Base-by-base conservation (phyloP, 2,113 vertebrate species). In the Alectura lathami region DNA sequence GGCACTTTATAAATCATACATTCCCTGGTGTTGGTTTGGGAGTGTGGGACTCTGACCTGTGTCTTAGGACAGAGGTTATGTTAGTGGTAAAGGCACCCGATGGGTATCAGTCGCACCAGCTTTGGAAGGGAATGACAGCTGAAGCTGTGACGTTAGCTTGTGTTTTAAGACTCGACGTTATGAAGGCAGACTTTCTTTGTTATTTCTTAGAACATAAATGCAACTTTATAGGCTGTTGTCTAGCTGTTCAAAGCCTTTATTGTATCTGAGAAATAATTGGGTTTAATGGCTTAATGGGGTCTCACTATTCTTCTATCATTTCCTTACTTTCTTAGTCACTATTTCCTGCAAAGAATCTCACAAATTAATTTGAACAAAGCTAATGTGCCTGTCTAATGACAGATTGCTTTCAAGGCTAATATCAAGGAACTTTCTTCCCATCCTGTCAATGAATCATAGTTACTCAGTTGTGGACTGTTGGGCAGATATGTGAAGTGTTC, bases 91-190 rank as follows among this genome's bases (percentile, higher is more conserved):
- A 86, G 76, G 95, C 89, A 54, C 56, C 30, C 13, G 80, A 32
- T 11, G 66, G 74, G 72, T 8, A 69, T 68, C 82, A 77, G 80
- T 74, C 94, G 96, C 60, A 6, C 8, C 64, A 56, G 95, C 77
- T 89, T 32, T 59, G 96, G 79, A 89, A 66, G 80, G 94, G 17
- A 90, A 66, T 14, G 92, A 89, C 87, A 96, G 83, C 63, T 96
- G 69, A 12, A 60, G 38, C 13, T 3, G 7, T 51, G 80, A 18
- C 0, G 1, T 17, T 57, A 30, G 17, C 20, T 57, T 0, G 0
- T 88, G 18, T 51, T 62, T 69, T 57, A 93, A 84, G 11, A 20
- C 30, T 56, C 0, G 0, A 13, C 11, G 8, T 26, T 45, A 40
- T 2, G 23, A 54, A 50, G 2, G 3, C 45, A 77, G 82, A 62